Conservation (phyloP, 2,888 invertebrate genomes). For the Sipha maydis region DNA sequence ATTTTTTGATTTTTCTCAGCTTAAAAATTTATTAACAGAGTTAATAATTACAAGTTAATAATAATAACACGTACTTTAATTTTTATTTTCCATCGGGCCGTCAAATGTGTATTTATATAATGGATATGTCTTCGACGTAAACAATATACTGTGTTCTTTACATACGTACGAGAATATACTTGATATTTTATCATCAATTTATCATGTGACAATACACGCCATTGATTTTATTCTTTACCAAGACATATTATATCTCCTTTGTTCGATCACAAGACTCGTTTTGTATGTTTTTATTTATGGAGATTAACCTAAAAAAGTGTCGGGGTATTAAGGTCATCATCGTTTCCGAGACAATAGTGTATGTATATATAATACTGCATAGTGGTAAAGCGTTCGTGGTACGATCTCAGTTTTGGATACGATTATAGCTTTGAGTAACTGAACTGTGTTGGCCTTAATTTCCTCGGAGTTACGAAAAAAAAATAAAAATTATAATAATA, state of each 20-base stretch:
- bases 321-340: slow-evolving; percentile 18
- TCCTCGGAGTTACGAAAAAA: background rate
- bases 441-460: slow-evolving; percentile 24
- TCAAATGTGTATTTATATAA: background rate
- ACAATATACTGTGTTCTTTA: background rate
- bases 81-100: background rate
- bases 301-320: slow-evolving; percentile 30
- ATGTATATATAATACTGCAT: background rate
- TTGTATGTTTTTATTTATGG: slow-evolving; percentile 16
- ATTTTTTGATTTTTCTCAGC: background rate
- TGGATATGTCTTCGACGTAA: background rate
- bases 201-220: background rate
- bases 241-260: background rate
- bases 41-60: too few species aligned
- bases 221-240: background rate
- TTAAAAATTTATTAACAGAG: background rate
- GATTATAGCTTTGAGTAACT: slow-evolving; percentile 1
- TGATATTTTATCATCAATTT: slow-evolving; percentile 9
- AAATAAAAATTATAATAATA: background rate
- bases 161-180: background rate
- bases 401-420: background rate
- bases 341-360: slow-evolving; percentile 6
- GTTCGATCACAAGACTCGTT: background rate
- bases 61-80: background rate
- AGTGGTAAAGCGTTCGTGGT: background rate